Base-by-base conservation (phyloP, 2,888 invertebrate species). In the Pristionchus arcanus region DNA sequence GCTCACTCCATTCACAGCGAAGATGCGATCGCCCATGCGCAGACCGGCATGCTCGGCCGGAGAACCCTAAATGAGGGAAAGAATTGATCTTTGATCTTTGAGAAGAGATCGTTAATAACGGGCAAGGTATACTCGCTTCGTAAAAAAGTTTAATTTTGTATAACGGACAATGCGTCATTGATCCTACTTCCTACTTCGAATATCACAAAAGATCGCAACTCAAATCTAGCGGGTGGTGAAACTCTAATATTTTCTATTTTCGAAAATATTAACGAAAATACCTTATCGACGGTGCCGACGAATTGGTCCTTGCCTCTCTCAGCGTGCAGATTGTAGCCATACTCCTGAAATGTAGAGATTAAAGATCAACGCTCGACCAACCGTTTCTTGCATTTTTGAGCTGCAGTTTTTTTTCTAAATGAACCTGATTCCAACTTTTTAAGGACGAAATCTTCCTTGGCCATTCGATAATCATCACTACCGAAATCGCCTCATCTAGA, bases 271-370 rank as follows among this genome's bases (percentile, higher is more conserved):
- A 9, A 0, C 15, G 28, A 83, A 37, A 49, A 90, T 25, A 91
- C 91, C 77, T 91, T 90, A 90, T 95, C 94, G 37, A 94, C 94
- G 53, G 92, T 89, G 71, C 94, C 94, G 53, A 94, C 93, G 90
- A 93, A 95, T 89, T 94, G 94, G 53, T 94, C 94, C 68, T 93
- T 92, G 59, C 90, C 91, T 63, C 92, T 92, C 90, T 94, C 94
- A 21, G 94, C 94, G 91, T 95, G 95, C 89, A 95, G 91, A 90
- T 95, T 95, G 92, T 94, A 95, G 81, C 94, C 95, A 90, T 95
- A 95, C 90, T 94, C 95, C 92, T 93, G 91, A 34, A 93, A 49
- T 93, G 91, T 28, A 93, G 90, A 59, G 31, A 42, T 68, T 49
- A 87, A 71, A 13, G 53, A 71, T 71, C 89, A 77, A 28, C 0